Base-by-base conservation (phyloP, 2,113 vertebrate genomes). In the Polypterus senegalus region DNA sequence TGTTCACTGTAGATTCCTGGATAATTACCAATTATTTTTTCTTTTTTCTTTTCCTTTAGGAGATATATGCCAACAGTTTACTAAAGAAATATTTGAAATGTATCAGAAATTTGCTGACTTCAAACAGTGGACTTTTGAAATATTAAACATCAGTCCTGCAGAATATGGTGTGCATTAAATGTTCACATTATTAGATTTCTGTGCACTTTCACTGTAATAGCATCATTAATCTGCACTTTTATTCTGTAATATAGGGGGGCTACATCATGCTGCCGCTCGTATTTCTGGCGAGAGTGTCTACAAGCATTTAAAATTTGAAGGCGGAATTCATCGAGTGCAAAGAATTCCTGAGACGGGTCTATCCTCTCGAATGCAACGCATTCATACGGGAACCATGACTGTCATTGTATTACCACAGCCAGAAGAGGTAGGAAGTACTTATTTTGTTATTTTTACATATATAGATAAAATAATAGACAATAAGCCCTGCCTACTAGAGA, bases 41-140 rank as follows among this genome's bases (percentile, higher is more conserved):
- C 43, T 61, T 70, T 70, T 68, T 5, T 66, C 46, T 66, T 68
- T 27, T 61, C 51, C 66, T 77, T 65, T 74, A 98, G 96, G 96
- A 66, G 94, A 98, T 74, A 92, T 98, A 70, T 98, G 94, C 68
- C 96, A 98, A 3, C 94, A 97, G 60, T 98, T 98, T 84, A 92
- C 91, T 48, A 79, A 71, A 70, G 94, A 98, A 73, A 79, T 98
- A 74, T 95, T 97, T 77, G 87, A 95, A 56, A 94, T 98, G 94
- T 98, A 98, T 71, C 81, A 87, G 67, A 88, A 73, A 60, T 97
- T 91, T 49, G 87, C 93, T 0, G 70, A 57, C 57, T 91, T 91
- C 65, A 97, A 90, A 66, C 53, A 71, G 5, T 98, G 94, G 94
- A 79, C 79, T 65, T 98, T 93, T 83, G 87, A 93, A 54, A 52